A percentile compares a stretch with the other conserved stretches of the same genome.
phyloP scores from a whole-genome alignment of 2,113 vertebrate genomes.

The Sminthopsis crassicaudata region DNA sequence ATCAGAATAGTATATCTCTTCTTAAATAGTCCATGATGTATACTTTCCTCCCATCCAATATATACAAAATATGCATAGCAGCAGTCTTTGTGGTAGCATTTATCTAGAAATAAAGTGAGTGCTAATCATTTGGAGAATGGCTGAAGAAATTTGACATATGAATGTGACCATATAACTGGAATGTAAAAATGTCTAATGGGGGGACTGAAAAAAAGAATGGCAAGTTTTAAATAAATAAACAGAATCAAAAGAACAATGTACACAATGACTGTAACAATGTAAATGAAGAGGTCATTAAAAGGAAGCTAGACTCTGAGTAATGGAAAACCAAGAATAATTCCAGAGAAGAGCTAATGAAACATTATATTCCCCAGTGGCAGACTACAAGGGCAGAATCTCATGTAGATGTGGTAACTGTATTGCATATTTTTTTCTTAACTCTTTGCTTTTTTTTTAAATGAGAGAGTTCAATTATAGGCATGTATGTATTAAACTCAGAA shows the following conservation, averaged over 20 bases:
- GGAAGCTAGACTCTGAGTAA: neutral
- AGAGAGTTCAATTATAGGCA: neutral
- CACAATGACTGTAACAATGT: neutral
- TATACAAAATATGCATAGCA: neutral
- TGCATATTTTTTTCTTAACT: neutral
- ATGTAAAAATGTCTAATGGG: neutral
- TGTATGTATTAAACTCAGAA: neutral
- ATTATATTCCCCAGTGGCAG: neutral
- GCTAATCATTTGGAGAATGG: neutral
- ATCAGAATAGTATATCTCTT: neutral
- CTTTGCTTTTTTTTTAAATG: neutral
- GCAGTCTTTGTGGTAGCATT: neutral
- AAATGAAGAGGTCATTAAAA: neutral
- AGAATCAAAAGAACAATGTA: neutral
- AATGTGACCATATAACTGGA: neutral
- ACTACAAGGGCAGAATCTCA: neutral
- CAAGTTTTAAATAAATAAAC: neutral
- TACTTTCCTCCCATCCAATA: neutral
- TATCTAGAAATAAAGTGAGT: neutral
- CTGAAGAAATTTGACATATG: neutral
- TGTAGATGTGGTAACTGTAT: neutral
- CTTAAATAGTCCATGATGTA: neutral
- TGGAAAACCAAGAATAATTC: neutral
- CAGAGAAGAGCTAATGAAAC: neutral
- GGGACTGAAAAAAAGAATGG: neutral